Evolutionary conservation across 2,797 vertebrate species (phyloP).

Genomic region (Pitangus sulphuratus): DNA sequence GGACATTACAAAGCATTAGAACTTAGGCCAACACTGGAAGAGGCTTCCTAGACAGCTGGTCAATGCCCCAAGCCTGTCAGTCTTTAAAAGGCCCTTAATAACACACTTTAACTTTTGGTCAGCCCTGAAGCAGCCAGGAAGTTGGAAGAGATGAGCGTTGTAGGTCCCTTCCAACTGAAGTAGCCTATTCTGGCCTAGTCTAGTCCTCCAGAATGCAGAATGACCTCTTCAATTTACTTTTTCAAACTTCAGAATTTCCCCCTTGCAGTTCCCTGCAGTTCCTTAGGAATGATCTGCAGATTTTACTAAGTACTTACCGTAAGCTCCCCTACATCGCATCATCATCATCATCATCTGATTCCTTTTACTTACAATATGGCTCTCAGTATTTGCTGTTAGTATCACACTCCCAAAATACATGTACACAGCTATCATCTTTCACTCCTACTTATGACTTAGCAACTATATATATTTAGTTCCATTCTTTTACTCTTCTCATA

Average conservation of each 20-base stretch:
- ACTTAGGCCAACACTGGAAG: background rate
- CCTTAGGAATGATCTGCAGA: background rate
- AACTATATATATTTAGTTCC: background rate
- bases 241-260: background rate
- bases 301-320: background rate
- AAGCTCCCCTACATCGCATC: background rate
- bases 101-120: background rate
- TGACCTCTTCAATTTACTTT: background rate
- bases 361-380: background rate
- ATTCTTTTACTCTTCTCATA: background rate
- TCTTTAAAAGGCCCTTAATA: background rate
- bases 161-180: background rate
- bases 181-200: background rate
- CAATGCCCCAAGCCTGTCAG: background rate
- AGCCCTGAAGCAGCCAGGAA: background rate
- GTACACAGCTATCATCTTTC: background rate
- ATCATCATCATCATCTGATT: background rate
- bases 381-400: background rate
- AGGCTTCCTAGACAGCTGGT: background rate
- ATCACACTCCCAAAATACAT: background rate
- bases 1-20: background rate
- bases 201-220: background rate
- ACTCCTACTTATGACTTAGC: background rate
- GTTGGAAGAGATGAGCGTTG: background rate
- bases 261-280: background rate